phyloP scores from a whole-genome alignment of 2,888 invertebrate species.

The Calameuta filiformis region DNA sequence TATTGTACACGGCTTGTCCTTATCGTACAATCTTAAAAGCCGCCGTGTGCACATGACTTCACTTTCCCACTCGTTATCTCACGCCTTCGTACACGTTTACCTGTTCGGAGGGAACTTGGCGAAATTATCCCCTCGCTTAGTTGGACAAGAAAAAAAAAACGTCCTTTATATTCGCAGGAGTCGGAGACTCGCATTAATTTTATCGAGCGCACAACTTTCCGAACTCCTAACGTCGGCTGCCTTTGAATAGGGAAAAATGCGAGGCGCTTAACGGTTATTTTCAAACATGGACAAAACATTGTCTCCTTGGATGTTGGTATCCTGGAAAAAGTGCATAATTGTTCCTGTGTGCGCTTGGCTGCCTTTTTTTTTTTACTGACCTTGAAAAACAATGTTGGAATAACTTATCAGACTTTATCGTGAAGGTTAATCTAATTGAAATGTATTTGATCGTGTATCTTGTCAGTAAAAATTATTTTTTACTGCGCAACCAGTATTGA shows the following conservation, averaged over 20 bases:
- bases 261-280: neutral
- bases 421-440: neutral
- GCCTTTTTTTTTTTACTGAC: neutral
- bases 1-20: neutral
- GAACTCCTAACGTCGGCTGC: neutral
- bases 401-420: neutral
- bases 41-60: neutral
- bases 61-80: neutral
- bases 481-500: neutral
- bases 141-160: neutral
- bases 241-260: neutral
- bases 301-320: neutral
- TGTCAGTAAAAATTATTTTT: neutral
- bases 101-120: neutral
- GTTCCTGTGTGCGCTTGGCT: neutral
- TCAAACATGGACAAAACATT: neutral
- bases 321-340: neutral
- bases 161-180: neutral
- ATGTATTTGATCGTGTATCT: neutral
- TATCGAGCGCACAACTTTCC: neutral
- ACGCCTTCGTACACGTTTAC: neutral
- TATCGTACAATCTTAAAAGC: neutral
- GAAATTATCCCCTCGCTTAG: neutral
- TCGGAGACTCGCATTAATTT: neutral
- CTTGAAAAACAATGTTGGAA: neutral